phyloP scores from a whole-genome alignment of 1,140 invertebrate species.

The Hypothenemus hampei region DNA sequence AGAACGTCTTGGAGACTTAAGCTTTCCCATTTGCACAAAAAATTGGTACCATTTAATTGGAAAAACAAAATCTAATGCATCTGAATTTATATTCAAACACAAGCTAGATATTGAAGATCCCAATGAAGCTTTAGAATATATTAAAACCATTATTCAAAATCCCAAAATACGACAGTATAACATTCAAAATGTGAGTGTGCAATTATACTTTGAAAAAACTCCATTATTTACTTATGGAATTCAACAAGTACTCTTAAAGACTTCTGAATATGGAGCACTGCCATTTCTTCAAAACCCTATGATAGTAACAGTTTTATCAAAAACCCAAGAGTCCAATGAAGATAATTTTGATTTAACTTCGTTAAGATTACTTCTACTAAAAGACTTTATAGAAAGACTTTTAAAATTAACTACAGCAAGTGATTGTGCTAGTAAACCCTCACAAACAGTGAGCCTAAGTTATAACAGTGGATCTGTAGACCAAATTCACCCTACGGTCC shows the following conservation, averaged over 20 bases:
- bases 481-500: slow-evolving; percentile 10
- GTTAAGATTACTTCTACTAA: slow-evolving; percentile 29
- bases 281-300: not conserved
- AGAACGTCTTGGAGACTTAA: slow-evolving; percentile 38
- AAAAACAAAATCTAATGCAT: slow-evolving; percentile 1
- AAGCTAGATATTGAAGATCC: slow-evolving; percentile 8
- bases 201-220: slow-evolving; percentile 33
- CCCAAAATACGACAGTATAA: slow-evolving; percentile 28
- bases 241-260: slow-evolving; percentile 19
- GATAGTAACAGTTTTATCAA: not conserved
- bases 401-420: slow-evolving; percentile 20
- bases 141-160: too few species aligned
- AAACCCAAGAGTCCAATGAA: not conserved
- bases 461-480: not conserved
- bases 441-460: not conserved
- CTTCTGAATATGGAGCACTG: slow-evolving; percentile 24
- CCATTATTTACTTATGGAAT: slow-evolving; percentile 25
- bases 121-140: slow-evolving; percentile 8
- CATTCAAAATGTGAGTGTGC: slow-evolving; percentile 26
- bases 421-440: not conserved
- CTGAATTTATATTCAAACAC: slow-evolving; percentile 30
- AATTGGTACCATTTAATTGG: slow-evolving; percentile 33
- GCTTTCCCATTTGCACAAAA: slow-evolving; percentile 35
- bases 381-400: slow-evolving; percentile 26
- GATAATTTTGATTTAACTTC: slow-evolving; percentile 28